Evolutionary conservation across 2,888 invertebrate species (phyloP), one percentile per base, ranked within the genome.

Genomic region (Apodemia mormo): DNA sequence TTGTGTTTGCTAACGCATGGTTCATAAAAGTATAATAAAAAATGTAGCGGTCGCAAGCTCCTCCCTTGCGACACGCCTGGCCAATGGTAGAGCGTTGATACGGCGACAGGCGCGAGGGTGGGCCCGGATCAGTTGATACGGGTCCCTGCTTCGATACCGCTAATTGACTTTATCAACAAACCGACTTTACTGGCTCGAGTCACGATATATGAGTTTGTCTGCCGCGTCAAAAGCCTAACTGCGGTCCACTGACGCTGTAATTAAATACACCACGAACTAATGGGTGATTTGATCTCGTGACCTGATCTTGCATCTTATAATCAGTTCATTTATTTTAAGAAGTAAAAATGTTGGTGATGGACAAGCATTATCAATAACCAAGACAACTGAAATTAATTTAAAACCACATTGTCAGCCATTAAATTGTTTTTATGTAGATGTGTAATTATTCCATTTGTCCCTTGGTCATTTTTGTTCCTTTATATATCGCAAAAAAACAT

Each of bases 141-240:
- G 86, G 90, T 87, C 89, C 87, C 90, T 86, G 87, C 90, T 92
- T 88, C 89, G 92, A 92, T 91, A 90, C 87, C 85, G 85, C 92
- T 93, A 93, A 93, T 93, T 93, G 93, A 92, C 93, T 92, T 92
- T 93, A 93, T 93, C 93, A 93, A 92, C 93, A 93, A 92, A 92
- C 91, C 83, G 89, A 92, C 88, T 91, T 93, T 92, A 93, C 91
- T 89, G 92, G 89, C 87, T 82, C 81, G 81, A 92, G 92, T 92
- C 92, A 93, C 93, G 93, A 93, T 89, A 92, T 90, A 91, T 86
- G 89, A 87, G 92, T 90, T 90, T 89, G 89, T 91, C 89, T 87
- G 89, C 81, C 85, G 87, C 85, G 90, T 92, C 91, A 90, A 92
- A 92, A 90, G 90, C 90, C 88, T 90, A 89, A 90, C 91, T 87